Evolutionary conservation across 2,797 vertebrate species (phyloP).

Genomic region (Myotis findleyi): DNA sequence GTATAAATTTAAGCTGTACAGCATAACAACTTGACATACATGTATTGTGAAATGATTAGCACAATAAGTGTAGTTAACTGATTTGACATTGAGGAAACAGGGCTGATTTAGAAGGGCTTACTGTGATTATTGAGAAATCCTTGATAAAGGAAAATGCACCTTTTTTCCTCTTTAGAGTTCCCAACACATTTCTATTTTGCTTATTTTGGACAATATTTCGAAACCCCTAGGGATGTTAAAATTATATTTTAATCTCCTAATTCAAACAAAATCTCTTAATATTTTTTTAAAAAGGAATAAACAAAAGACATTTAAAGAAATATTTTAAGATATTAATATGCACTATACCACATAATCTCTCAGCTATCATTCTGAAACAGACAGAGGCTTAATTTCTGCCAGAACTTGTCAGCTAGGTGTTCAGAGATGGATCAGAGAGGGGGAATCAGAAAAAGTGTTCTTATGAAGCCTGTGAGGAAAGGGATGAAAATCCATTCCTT

Average conservation of each 20-base stretch:
- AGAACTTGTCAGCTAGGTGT: background rate
- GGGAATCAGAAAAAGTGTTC: background rate
- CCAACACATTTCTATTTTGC: constrained; percentile 9
- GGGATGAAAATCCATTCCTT: background rate
- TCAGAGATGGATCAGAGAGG: background rate
- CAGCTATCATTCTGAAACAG: background rate
- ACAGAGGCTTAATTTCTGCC: background rate
- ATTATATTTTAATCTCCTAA: background rate
- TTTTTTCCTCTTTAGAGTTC: background rate
- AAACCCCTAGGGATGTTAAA: background rate
- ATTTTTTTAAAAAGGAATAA: constrained; percentile 20
- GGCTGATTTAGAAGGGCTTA: background rate
- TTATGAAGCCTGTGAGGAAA: background rate
- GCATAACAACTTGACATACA: background rate
- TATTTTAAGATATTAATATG: background rate
- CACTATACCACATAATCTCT: background rate
- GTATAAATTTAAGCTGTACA: background rate
- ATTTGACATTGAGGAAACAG: background rate
- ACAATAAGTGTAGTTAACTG: background rate
- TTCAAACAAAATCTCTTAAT: constrained; percentile 14
- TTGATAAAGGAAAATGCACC: background rate
- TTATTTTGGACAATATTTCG: background rate
- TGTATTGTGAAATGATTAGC: background rate
- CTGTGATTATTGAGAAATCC: background rate
- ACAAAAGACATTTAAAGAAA: background rate